phyloP scores from a whole-genome alignment of 1,140 invertebrate species.

The Heliconius hermathena region DNA sequence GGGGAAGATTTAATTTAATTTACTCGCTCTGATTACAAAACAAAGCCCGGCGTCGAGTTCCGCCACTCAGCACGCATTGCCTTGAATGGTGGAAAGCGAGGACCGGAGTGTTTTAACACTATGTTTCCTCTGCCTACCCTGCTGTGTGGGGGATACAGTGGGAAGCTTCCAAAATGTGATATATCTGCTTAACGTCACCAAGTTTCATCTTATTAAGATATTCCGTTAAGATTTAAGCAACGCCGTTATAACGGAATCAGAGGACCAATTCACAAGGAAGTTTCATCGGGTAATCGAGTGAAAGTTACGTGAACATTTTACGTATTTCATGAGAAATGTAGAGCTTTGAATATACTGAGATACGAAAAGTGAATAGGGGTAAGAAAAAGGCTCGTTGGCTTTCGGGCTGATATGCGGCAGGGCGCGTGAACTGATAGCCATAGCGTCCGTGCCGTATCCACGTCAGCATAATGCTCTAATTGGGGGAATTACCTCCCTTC shows the following conservation, averaged over 20 bases:
- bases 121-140: too few relatives aligned
- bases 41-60: too few relatives aligned
- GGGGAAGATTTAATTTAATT: too few relatives aligned
- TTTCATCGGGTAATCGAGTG: slow-evolving; percentile 72
- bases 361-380: slow-evolving; percentile 70
- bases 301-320: slow-evolving; percentile 75
- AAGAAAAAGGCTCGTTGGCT: slow-evolving; percentile 68
- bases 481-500: slow-evolving; percentile 76
- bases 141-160: too few relatives aligned
- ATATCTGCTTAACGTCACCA: not conserved
- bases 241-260: slow-evolving; percentile 57
- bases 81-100: too few relatives aligned
- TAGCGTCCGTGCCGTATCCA: slow-evolving; percentile 75
- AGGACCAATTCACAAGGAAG: slow-evolving; percentile 65
- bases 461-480: slow-evolving; percentile 80
- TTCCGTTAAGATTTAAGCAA: slow-evolving; percentile 21
- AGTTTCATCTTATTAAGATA: not conserved
- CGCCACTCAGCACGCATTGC: too few relatives aligned
- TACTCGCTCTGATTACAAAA: too few relatives aligned
- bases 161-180: not conserved
- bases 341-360: slow-evolving; percentile 59
- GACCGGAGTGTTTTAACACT: too few relatives aligned
- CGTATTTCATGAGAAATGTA: slow-evolving; percentile 69
- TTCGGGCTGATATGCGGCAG: slow-evolving; percentile 42
- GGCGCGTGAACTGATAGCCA: slow-evolving; percentile 62